phyloP scores from a whole-genome alignment of 2,888 invertebrate genomes.

The Lasioglossum pauxillum region DNA sequence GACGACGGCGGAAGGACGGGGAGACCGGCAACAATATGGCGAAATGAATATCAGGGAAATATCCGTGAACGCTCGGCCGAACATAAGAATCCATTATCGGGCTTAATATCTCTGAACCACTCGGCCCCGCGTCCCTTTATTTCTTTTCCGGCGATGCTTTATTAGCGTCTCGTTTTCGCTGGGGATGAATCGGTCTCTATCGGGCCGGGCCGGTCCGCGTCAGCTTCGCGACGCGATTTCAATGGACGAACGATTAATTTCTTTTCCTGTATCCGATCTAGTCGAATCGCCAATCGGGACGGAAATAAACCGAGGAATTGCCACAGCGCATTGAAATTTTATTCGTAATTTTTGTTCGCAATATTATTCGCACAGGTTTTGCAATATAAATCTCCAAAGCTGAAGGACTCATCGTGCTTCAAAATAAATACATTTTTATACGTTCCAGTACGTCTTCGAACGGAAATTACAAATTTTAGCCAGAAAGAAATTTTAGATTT shows the following conservation, averaged over 20 bases:
- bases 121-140: slow-evolving; percentile 40
- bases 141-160: slow-evolving; percentile 41
- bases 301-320: background rate
- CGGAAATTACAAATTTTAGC: background rate
- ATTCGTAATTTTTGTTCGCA: background rate
- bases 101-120: slow-evolving; percentile 47
- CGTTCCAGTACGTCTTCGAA: background rate
- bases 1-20: slow-evolving; percentile 17
- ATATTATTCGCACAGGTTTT: background rate
- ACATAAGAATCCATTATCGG: slow-evolving; percentile 57
- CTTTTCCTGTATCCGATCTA: slow-evolving; percentile 20
- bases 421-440: background rate
- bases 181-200: slow-evolving; percentile 35
- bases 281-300: slow-evolving; percentile 26
- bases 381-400: background rate
- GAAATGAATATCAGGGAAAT: slow-evolving; percentile 43
- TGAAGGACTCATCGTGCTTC: background rate
- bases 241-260: slow-evolving; percentile 46
- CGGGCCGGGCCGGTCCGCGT: slow-evolving; percentile 18
- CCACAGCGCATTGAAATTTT: background rate
- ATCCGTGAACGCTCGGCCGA: slow-evolving; percentile 41
- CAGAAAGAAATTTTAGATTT: too few species aligned
- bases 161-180: slow-evolving; percentile 48
- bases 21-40: slow-evolving; percentile 48
- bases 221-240: slow-evolving; percentile 37